A percentile compares a stretch with the other conserved stretches of the same genome.
Evolutionary conservation across 2,888 invertebrate species (phyloP).

Genomic region (Orgyia antiqua): DNA sequence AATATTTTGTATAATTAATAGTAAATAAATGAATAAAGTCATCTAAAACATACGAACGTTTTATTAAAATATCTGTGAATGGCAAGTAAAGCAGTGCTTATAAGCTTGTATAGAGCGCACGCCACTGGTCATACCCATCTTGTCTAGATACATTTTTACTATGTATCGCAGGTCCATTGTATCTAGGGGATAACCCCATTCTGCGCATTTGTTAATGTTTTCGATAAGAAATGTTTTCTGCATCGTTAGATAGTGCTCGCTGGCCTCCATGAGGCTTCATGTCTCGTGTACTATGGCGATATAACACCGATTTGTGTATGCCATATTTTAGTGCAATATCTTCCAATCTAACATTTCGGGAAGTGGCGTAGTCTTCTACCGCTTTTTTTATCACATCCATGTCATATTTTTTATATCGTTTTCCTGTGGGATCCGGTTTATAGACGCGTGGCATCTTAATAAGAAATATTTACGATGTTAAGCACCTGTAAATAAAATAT

Average conservation of each 20-base stretch:
- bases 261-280: constrained; percentile 17
- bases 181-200: constrained; percentile 21
- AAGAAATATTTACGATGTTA: constrained; percentile 4
- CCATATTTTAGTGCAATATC: constrained; percentile 10
- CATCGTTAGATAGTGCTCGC: constrained; percentile 7
- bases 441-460: constrained; percentile 8
- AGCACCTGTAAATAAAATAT: constrained; percentile 9
- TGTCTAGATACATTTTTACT: constrained; percentile 17
- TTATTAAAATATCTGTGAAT: too few relatives aligned
- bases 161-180: constrained; percentile 12
- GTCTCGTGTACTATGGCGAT: constrained; percentile 6
- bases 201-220: constrained; percentile 17
- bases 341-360: not conserved
- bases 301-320: constrained; percentile 10
- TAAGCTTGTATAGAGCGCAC: too few relatives aligned
- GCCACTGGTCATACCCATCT: too few relatives aligned
- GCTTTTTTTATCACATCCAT: constrained; percentile 7
- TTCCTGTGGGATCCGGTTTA: constrained; percentile 6
- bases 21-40: too few relatives aligned
- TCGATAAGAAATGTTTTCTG: constrained; percentile 14
- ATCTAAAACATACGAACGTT: too few relatives aligned
- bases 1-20: too few relatives aligned
- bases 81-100: too few relatives aligned
- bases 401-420: constrained; percentile 11
- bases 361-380: constrained; percentile 2